Evolutionary conservation across 2,888 invertebrate species (phyloP).

Genomic region (Metacarcinus magister): DNA sequence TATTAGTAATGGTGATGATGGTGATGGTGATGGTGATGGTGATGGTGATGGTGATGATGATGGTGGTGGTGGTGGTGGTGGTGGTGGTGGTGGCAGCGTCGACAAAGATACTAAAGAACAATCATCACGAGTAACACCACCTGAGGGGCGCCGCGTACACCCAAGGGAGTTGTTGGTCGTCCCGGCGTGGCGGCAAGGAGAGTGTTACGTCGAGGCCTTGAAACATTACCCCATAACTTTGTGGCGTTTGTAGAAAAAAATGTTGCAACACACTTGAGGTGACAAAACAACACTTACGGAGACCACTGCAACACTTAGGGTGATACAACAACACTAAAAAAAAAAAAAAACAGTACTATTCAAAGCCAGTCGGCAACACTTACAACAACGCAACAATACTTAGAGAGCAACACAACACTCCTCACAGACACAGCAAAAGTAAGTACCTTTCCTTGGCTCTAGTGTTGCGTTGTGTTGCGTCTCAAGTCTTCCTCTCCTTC

Average conservation of each 20-base stretch:
- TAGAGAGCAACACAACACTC: neutral
- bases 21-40: neutral
- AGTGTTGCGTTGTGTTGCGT: neutral
- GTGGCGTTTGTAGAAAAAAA: neutral
- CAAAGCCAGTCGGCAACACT: neutral
- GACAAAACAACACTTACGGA: neutral
- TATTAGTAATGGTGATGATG: neutral
- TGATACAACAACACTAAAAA: neutral
- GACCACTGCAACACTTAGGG: neutral
- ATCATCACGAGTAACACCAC: neutral
- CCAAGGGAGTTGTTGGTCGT: neutral
- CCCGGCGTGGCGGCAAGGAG: neutral
- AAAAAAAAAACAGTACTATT: neutral
- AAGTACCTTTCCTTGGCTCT: neutral
- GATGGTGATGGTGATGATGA: conserved; percentile 17
- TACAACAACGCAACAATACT: neutral
- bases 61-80: neutral
- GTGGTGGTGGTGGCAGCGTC: too few species aligned
- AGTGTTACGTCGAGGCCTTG: neutral
- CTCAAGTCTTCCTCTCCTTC: neutral
- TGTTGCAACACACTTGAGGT: neutral
- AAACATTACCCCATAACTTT: neutral
- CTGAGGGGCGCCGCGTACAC: neutral
- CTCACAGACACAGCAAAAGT: neutral
- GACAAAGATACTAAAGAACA: neutral